Percentiles rank a stretch among this genome's conserved stretches.
Evolutionary conservation across 2,888 invertebrate species (phyloP).

Genomic region (Dermolepida albohirtum): DNA sequence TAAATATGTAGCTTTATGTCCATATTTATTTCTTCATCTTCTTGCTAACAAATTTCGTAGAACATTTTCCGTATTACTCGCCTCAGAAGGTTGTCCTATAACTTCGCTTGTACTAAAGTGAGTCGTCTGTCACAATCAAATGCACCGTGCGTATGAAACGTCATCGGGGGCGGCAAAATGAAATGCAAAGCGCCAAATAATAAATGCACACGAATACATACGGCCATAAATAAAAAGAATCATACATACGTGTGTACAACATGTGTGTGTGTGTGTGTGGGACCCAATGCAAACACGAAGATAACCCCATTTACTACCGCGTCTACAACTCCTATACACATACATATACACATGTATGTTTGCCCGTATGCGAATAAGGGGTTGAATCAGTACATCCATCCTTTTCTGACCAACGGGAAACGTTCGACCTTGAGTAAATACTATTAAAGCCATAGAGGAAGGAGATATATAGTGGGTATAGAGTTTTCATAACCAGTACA

Average conservation of each 20-base stretch:
- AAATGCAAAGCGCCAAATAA: constrained; percentile 46
- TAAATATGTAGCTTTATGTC: too few relatives aligned
- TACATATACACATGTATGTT: not conserved
- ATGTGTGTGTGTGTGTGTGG: too few relatives aligned
- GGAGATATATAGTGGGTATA: not conserved
- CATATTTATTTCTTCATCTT: too few relatives aligned
- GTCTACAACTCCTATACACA: constrained; percentile 42
- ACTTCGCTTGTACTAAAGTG: too few relatives aligned
- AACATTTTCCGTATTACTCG: too few relatives aligned
- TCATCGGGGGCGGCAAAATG: constrained; percentile 4
- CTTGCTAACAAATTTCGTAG: too few relatives aligned
- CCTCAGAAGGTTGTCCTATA: too few relatives aligned
- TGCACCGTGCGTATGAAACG: not conserved
- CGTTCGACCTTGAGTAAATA: too few relatives aligned
- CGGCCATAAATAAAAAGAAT: constrained; percentile 49
- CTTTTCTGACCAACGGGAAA: constrained; percentile 8
- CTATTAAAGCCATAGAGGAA: too few relatives aligned
- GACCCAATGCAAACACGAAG: constrained; percentile 48
- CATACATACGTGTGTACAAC: constrained; percentile 46
- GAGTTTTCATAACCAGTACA: constrained; percentile 5
- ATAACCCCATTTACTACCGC: constrained; percentile 49
- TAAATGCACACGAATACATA: constrained; percentile 47
- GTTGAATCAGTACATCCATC: constrained; percentile 43
- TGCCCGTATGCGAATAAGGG: constrained; percentile 21
- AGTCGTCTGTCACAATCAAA: constrained; percentile 32